Evolutionary conservation across 2,888 invertebrate species (phyloP).

Genomic region (Silvanus unidentatus): DNA sequence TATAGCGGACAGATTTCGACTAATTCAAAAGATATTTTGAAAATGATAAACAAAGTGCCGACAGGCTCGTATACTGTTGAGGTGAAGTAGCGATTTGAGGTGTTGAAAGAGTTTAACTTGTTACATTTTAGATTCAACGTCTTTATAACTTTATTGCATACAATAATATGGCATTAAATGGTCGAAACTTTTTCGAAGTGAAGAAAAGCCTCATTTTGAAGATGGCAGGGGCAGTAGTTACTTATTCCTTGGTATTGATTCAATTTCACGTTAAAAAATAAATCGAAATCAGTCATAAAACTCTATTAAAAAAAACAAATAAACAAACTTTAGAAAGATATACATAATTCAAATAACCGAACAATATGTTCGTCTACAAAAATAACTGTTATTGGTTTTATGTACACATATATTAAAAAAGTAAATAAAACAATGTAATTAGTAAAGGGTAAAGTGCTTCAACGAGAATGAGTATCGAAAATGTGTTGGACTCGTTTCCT

Average conservation of each 20-base stretch:
- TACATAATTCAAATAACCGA: no score
- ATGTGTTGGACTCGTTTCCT: not conserved
- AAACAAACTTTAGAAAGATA: no score
- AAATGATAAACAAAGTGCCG: not conserved
- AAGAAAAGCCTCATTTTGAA: not conserved
- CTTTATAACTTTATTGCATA: not conserved
- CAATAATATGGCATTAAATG: not conserved
- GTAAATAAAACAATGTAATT: no score
- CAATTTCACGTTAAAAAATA: not conserved
- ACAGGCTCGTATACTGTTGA: not conserved
- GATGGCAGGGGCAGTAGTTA: not conserved
- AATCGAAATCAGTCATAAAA: no score
- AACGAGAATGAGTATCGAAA: constrained; percentile 4
- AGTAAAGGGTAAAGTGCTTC: no score
- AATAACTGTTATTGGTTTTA: no score
- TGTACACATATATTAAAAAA: no score
- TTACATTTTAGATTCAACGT: not conserved
- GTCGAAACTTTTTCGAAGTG: not conserved
- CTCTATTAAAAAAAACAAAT: no score
- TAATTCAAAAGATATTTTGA: not conserved
- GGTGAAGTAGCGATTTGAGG: no score
- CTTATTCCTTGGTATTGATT: not conserved
- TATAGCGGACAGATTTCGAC: not conserved
- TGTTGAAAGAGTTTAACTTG: no score
- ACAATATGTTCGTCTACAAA: no score